phyloP scores from a whole-genome alignment of 2,888 invertebrate species.

The Oligia latruncula region DNA sequence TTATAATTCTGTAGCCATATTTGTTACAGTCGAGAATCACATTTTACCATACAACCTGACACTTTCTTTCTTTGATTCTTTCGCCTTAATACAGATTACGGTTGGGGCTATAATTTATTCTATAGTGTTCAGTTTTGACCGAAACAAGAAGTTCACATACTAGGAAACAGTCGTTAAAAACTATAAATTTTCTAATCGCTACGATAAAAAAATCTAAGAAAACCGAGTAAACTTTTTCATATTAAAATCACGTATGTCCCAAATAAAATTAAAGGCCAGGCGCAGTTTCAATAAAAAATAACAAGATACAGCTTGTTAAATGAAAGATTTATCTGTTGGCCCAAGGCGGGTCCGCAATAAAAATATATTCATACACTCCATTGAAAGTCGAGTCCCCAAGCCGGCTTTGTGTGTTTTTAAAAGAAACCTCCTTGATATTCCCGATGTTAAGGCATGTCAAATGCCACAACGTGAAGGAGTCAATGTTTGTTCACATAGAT shows the following conservation, averaged over 20 bases:
- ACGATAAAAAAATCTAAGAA: neutral
- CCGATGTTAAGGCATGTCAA: constrained; percentile 68
- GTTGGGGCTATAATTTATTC: neutral
- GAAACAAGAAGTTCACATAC: neutral
- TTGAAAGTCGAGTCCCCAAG: constrained; percentile 81
- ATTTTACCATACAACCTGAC: no score
- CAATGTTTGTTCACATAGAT: constrained; percentile 45
- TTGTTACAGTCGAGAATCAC: no score
- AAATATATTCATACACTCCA: constrained; percentile 85
- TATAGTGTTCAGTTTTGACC: neutral
- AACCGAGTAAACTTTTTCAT: neutral
- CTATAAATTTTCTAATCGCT: fast-evolving
- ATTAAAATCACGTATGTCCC: constrained; percentile 56
- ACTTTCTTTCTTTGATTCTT: no score
- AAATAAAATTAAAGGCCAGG: constrained; percentile 75
- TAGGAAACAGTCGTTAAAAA: neutral
- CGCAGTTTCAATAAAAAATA: constrained; percentile 80
- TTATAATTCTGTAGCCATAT: no score
- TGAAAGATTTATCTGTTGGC: constrained; percentile 82
- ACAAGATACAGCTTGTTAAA: constrained; percentile 81
- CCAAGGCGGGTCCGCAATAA: constrained; percentile 73
- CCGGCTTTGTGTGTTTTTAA: constrained; percentile 81
- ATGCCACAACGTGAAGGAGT: constrained; percentile 70
- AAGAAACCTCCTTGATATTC: constrained; percentile 80
- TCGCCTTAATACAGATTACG: neutral